phyloP scores from a whole-genome alignment of 2,888 invertebrate genomes.

The Ethmia dodecea region DNA sequence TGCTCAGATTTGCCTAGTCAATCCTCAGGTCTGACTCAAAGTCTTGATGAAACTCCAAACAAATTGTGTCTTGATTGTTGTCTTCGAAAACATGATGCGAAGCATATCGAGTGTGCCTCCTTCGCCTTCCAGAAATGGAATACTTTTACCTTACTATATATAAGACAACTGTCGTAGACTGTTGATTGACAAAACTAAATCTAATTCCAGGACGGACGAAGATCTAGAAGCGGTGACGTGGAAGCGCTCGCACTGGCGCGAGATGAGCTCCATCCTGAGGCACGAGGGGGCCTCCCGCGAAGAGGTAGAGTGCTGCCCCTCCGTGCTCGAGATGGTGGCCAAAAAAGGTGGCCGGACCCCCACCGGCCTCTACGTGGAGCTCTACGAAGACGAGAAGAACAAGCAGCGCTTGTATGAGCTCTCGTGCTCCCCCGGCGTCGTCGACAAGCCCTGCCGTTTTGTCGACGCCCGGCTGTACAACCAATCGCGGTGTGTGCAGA shows the following conservation, averaged over 20 bases:
- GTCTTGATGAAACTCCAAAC: too few species aligned
- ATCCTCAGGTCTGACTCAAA: too few species aligned
- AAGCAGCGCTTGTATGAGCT: conserved; percentile 87
- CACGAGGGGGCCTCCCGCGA: conserved; percentile 66
- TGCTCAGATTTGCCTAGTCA: too few species aligned
- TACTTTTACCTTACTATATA: too few species aligned
- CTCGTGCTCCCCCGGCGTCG: conserved; percentile 84
- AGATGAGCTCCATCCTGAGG: conserved; percentile 80
- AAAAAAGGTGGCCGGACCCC: conserved; percentile 87
- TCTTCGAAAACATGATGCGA: too few species aligned
- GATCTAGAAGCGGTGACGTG: conserved; percentile 62
- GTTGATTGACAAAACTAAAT: too few species aligned
- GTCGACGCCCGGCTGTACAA: conserved; percentile 83
- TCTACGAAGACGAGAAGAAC: conserved; percentile 84
- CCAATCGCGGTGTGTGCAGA: conserved; percentile 88
- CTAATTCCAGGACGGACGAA: conserved; percentile 61
- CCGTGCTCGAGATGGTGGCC: conserved; percentile 85
- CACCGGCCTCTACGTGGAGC: conserved; percentile 83
- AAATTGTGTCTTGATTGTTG: too few species aligned
- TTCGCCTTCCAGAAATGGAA: too few species aligned
- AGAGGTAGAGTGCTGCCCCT: conserved; percentile 88
- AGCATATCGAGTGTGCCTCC: too few species aligned
- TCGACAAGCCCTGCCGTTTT: conserved; percentile 85
- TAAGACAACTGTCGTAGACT: too few species aligned
- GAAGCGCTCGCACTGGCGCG: conserved; percentile 78